Evolutionary conservation across 2,888 invertebrate genomes (phyloP), one percentile per base, ranked within the genome.

Genomic region (Amblyjoppa fuscipennis): DNA sequence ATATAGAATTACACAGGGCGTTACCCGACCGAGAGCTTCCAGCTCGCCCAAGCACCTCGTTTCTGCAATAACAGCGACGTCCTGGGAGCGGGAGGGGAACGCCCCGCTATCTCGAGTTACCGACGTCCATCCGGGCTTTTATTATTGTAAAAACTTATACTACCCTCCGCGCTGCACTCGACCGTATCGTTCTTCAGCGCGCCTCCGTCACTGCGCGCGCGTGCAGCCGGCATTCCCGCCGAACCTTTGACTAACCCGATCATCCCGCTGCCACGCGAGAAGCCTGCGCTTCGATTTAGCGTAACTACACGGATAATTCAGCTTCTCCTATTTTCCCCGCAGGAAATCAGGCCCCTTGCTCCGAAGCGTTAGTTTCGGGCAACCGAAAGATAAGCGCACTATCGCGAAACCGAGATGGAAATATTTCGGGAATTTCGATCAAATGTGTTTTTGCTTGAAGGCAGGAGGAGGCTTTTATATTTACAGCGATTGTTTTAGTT

Each of bases 1-100:
- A 28, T 70, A 70, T 74, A 77, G 64, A 77, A 71, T 81, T 73
- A 81, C 81, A 51, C 59, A 45, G 70, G 53, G 56, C 45, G 20
- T 45, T 49, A 38, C 51, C 45, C 34, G 45, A 2, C 16, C 7
- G 53, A 81, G 53, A 51, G 68, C 69, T 70, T 49, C 64, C 49
- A 71, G 45, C 69, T 70, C 56, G 13, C 9, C 70, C 45, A 49
- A 75, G 53, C n/a, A 76, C 68, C 45, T 71, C 70, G 75, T 84
- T 45, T 25, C 20, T 64, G 51, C 70, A 64, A 70, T 77, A 51
- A 77, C 70, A 53, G 16, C 51, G 49, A 53, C 9, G 13, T 31
- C 38, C 31, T 61, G 41, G 25, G 25, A 68, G 5, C 49, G 2
- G 20, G 2, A 1, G 13, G 2, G 13, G 13, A 41, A 13, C 20